Base-by-base conservation (phyloP, 2,797 vertebrate species). In the Peromyscus aztecus region DNA sequence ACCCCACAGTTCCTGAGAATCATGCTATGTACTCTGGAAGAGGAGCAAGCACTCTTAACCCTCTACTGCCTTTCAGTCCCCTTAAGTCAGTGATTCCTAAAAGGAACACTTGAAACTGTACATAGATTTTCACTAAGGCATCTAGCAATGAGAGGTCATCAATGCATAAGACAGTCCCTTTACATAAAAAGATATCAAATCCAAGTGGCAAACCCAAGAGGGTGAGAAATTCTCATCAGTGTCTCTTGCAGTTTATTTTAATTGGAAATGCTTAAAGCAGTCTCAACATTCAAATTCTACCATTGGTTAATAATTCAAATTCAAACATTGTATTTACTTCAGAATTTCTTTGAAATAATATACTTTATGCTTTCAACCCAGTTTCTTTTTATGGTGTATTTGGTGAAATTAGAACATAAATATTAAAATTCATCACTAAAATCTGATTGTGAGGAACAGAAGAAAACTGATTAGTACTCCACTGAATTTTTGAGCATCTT, bases 321-420 rank as follows among this genome's bases (percentile, higher is more conserved):
- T 73, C 4, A 76, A 80, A 10, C 80, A 49, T 82, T 27, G 29
- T 69, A 92, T 63, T 37, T 93, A 49, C 31, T 88, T 69, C 21
- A n/a, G 49, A 91, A n/a, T 65, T 31, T 67, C 90, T 95, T 94
- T 71, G 11, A 91, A 95, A 75, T 91, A 46, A 31, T 73, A 24
- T 16, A 0, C n/a, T 40, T 92, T 76, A 61, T 87, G 13, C 3
- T 52, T 43, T 94, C 46, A 80, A 0, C 0, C 19, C 4, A n/a
- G 34, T 0, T 14, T 73, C 7, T 57, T 27, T 67, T n/a, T 27
- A 81, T 67, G 49, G 19, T 40, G 4, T 82, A 81, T 84, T 1
- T 34, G 37, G 12, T n/a, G 19, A 29, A 81, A 92, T 71, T 73
- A 57, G 6, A 67, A 46, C 40, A 34, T 6, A 77, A 17, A 76